Conservation (phyloP, 2,113 vertebrate species). For the Nothoprocta perdicaria region DNA sequence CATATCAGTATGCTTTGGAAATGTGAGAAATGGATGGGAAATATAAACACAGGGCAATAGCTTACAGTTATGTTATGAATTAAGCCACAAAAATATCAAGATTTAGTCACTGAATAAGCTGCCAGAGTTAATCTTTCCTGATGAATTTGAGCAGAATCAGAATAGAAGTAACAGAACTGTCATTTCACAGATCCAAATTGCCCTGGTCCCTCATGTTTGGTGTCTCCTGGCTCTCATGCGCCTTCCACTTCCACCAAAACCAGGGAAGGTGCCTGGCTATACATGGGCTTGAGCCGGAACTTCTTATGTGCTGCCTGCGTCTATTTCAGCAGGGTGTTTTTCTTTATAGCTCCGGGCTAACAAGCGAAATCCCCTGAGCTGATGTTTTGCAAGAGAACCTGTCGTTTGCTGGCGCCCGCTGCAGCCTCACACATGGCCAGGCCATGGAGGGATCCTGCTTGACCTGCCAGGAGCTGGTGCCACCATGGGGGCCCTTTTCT, state of each 20-base stretch:
- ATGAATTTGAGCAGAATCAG: constrained; percentile 85
- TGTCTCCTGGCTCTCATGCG: neutral
- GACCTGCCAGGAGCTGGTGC: too few species aligned
- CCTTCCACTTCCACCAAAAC: neutral
- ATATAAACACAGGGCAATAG: constrained; percentile 82
- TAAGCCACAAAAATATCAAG: constrained; percentile 85
- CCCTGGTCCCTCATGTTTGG: constrained; percentile 20
- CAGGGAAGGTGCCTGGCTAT: neutral
- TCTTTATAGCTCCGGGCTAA: neutral
- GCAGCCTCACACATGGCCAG: too few species aligned
- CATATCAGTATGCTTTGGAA: constrained; percentile 86
- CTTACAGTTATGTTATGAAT: constrained; percentile 88
- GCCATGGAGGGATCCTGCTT: too few species aligned
- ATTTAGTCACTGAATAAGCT: constrained; percentile 84
- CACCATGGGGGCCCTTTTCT: too few species aligned
- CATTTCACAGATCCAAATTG: constrained; percentile 19
- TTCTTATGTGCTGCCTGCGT: neutral
- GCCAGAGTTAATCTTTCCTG: constrained; percentile 84
- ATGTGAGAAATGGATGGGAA: constrained; percentile 88
- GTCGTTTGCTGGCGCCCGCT: neutral
- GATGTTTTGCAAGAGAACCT: neutral
- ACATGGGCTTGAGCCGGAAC: neutral
- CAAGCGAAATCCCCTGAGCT: neutral
- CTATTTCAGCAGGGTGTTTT: neutral
- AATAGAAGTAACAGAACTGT: constrained; percentile 66